A percentile compares a stretch with the other conserved stretches of the same genome.
Conservation (phyloP, 2,113 vertebrate species). For the Cyprinus carpio region DNA sequence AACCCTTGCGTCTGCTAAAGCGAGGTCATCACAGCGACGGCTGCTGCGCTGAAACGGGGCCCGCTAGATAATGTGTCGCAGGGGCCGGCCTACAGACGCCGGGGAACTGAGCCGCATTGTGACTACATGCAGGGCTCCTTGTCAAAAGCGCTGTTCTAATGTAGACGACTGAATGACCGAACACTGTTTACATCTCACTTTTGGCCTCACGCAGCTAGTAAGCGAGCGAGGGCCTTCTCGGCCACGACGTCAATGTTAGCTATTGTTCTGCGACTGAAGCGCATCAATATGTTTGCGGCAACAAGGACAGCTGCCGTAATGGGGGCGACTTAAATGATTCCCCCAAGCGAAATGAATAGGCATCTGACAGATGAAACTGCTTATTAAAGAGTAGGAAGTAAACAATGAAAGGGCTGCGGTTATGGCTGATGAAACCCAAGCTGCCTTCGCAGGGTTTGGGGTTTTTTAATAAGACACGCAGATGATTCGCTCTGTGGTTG, state of each 20-base stretch:
- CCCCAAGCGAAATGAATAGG: conserved; percentile 58
- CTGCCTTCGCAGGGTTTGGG: not conserved
- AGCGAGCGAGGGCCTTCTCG: conserved; percentile 38
- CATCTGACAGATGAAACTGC: conserved; percentile 45
- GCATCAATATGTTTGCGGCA: conserved; percentile 42
- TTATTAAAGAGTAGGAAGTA: conserved; percentile 58
- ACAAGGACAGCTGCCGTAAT: conserved; percentile 25
- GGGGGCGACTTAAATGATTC: conserved; percentile 45
- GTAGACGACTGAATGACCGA: conserved; percentile 73
- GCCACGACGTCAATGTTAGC: conserved; percentile 52
- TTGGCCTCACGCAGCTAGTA: conserved; percentile 50
- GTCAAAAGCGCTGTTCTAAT: conserved; percentile 72
- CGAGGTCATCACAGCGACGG: conserved; percentile 66
- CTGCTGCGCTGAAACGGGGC: conserved; percentile 74
- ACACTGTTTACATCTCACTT: conserved; percentile 77
- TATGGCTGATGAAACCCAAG: conserved; percentile 58
- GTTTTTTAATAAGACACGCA: conserved; percentile 49
- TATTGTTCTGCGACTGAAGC: conserved; percentile 56
- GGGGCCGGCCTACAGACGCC: conserved; percentile 43
- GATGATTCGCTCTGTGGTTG: conserved; percentile 1
- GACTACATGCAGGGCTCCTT: conserved; percentile 67
- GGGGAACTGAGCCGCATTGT: conserved; percentile 63
- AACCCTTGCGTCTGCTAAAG: no score
- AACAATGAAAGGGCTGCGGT: conserved; percentile 45
- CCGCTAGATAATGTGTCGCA: conserved; percentile 72